These are phyloP conservation scores for Percina caprodes DNA, from an alignment of 2,113 vertebrate genomes.

Conservation along the genomic window DNA sequence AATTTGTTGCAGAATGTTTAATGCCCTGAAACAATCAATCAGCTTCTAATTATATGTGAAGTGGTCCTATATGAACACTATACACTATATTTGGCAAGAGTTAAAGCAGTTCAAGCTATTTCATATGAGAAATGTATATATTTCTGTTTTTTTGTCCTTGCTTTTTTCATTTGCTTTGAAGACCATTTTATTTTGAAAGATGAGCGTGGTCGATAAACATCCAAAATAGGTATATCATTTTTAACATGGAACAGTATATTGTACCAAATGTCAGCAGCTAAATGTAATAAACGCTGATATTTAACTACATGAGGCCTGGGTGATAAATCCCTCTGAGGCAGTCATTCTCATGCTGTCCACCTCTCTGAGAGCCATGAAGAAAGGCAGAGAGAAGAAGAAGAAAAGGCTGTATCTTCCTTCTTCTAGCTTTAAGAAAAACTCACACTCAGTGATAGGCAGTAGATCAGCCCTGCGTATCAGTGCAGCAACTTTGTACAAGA, in stretches of 20 bases:
- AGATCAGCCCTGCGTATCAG: constrained; percentile 23
- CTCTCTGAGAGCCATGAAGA: constrained; percentile 43
- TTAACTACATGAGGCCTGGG: constrained; percentile 3
- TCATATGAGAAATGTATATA: no score
- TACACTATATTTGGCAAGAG: no score
- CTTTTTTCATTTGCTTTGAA: not conserved
- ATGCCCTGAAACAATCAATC: no score
- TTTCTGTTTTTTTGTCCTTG: no score
- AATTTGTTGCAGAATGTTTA: no score
- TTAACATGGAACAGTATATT: constrained; percentile 17
- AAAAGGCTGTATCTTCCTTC: constrained; percentile 35
- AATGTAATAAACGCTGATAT: constrained; percentile 4
- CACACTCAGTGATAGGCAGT: constrained; percentile 14
- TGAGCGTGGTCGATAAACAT: not conserved
- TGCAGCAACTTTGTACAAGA: constrained; percentile 33
- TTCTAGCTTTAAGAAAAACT: constrained; percentile 40
- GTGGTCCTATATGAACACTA: no score
- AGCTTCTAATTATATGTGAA: no score
- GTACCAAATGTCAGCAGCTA: constrained; percentile 33
- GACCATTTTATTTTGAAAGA: not conserved
- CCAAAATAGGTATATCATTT: constrained; percentile 19
- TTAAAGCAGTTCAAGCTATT: no score
- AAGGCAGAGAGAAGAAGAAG: constrained; percentile 30
- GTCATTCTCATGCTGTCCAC: constrained; percentile 63
- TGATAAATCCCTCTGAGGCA: constrained; percentile 47